Percentiles rank a stretch among this genome's conserved stretches.
phyloP scores from a whole-genome alignment of 2,888 invertebrate species.

The Elmis aenea region DNA sequence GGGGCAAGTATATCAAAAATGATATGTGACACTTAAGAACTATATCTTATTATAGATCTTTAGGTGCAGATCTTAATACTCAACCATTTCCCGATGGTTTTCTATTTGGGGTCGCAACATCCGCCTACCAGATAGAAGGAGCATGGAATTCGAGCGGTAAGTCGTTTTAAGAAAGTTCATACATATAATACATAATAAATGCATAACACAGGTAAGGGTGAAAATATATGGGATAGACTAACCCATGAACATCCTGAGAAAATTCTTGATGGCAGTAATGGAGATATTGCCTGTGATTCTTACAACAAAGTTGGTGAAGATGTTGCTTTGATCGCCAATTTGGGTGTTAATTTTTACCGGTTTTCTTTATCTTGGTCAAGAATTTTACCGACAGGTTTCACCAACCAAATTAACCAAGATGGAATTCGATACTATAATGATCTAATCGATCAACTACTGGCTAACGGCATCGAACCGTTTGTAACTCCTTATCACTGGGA shows the following conservation, averaged over 20 bases:
- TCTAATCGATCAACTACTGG: slow-evolving; percentile 64
- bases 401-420: slow-evolving; percentile 59
- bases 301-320: slow-evolving; percentile 63
- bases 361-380: slow-evolving; percentile 75
- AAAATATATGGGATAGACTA: slow-evolving; percentile 59
- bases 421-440: slow-evolving; percentile 75
- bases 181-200: background rate
- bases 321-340: slow-evolving; percentile 56
- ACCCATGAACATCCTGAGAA: slow-evolving; percentile 49
- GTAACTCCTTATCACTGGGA: slow-evolving; percentile 52
- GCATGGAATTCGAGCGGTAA: slow-evolving; percentile 39
- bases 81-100: slow-evolving; percentile 32
- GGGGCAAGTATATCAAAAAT: too few species aligned
- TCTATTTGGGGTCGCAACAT: slow-evolving; percentile 37
- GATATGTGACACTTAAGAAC: too few species aligned
- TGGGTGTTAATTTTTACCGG: slow-evolving; percentile 63
- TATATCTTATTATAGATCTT: background rate
- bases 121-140: slow-evolving; percentile 42
- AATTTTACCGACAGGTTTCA: slow-evolving; percentile 64
- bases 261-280: slow-evolving; percentile 55
- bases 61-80: background rate
- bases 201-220: slow-evolving; percentile 53
- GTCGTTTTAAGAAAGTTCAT: background rate
- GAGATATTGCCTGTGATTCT: slow-evolving; percentile 64
- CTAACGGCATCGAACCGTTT: slow-evolving; percentile 50